Evolutionary conservation across 2,888 invertebrate species (phyloP), one percentile per base, ranked within the genome.

Genomic region (Protophormia terraenovae): DNA sequence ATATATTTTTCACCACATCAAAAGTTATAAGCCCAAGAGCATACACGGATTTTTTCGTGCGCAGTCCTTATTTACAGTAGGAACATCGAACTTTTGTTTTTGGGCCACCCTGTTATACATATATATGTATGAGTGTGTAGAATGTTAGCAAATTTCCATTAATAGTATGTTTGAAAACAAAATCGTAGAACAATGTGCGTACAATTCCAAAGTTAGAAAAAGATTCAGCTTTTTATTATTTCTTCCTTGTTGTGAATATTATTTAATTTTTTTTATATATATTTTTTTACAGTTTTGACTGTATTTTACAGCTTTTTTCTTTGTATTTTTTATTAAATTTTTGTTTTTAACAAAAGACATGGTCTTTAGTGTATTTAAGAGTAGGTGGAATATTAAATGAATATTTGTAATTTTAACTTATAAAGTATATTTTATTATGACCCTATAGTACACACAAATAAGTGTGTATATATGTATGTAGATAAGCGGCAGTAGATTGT

Each of bases 351-450:
- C 50, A 50, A 22, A 53, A 29, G 53, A 64, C 53, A 66, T 64
- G 64, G 64, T 55, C 35, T 76, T 58, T 66, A 55, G 53, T 12
- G 55, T 66, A 67, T 67, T 60, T 77, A 58, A 58, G n/a, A 66
- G 67, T 67, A 77, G 77, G 76, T 38, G 64, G 45, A 58, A 77
- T 67, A 50, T 67, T 66, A 58, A 77, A 47, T 32, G 45, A 77
- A 66, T 55, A 29, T 66, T 76, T 64, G 10, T 64, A 53, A 55
- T 66, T 76, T 55, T n/a, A 45, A 66, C 50, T 3, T 22, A 10
- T 50, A 22, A 22, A 50, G 50, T 53, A n/a, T 14, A 24, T 27
- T 24, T 24, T 53, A 53, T 53, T 53, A 24, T 53, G 12, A 8
- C 5, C 14, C 24, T 53, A 24, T 50, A 41, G 41, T n/a, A 47